Percentiles rank a stretch among this genome's conserved stretches.
phyloP scores from a whole-genome alignment of 1,140 invertebrate species.

The Rhizoglyphus robini region DNA sequence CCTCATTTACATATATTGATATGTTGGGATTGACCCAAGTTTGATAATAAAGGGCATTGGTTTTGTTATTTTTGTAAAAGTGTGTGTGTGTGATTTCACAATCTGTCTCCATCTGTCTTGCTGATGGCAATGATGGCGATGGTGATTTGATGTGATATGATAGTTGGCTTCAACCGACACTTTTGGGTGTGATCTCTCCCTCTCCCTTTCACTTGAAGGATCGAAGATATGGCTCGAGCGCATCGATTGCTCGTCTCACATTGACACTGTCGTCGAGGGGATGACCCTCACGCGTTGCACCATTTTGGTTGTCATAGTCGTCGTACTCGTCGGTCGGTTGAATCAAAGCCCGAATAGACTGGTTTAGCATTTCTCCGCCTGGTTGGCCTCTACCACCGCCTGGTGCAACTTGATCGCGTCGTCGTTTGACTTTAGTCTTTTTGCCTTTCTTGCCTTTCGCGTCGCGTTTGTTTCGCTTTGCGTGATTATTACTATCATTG shows the following conservation, averaged over 20 bases:
- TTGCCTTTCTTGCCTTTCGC: background rate
- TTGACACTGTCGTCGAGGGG: constrained; percentile 25
- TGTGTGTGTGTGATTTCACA: too few relatives aligned
- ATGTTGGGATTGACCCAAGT: too few relatives aligned
- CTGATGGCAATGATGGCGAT: too few relatives aligned
- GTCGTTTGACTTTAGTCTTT: background rate
- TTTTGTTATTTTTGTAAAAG: too few relatives aligned
- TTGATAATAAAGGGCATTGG: too few relatives aligned
- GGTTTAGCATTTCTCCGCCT: too few relatives aligned
- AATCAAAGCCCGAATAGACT: background rate
- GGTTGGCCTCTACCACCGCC: too few relatives aligned
- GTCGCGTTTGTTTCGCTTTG: background rate
- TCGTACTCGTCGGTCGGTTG: background rate
- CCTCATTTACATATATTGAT: too few relatives aligned
- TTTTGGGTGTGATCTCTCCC: too few relatives aligned
- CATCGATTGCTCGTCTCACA: constrained; percentile 25
- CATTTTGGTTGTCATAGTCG: background rate
- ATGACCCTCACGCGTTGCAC: background rate
- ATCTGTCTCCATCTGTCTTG: too few relatives aligned
- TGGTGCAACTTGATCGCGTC: background rate
- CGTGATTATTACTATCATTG: background rate
- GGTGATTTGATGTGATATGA: too few relatives aligned
- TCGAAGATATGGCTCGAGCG: constrained; percentile 25
- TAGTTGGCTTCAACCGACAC: too few relatives aligned
- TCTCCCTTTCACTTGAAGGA: constrained; percentile 8